phyloP scores from a whole-genome alignment of 2,113 vertebrate species.

The Plecturocebus donacophilus region DNA sequence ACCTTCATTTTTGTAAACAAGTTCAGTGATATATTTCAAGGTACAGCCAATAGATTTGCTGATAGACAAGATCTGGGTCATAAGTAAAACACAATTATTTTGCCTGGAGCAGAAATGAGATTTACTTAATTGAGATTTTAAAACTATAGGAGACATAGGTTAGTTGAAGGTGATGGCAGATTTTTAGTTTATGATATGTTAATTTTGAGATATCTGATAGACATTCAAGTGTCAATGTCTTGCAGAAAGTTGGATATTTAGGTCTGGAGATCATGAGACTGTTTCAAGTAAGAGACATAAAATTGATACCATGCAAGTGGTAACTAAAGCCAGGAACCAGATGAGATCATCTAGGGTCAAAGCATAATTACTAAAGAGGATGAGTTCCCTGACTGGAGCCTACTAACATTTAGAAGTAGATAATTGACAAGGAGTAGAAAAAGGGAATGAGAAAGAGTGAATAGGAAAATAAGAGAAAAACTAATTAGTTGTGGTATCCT shows the following conservation, averaged over 20 bases:
- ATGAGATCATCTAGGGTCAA: neutral
- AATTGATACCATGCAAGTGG: neutral
- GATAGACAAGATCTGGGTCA: neutral
- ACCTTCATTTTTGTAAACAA: neutral
- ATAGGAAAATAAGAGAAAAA: neutral
- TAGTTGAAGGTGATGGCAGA: neutral
- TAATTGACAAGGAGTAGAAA: neutral
- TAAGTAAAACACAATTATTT: neutral
- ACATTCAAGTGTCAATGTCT: neutral
- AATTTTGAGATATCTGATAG: neutral
- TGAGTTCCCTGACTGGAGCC: neutral
- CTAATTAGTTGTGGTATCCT: neutral
- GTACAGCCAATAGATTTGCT: neutral
- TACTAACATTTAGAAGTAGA: neutral
- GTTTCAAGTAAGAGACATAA: neutral
- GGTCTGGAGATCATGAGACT: neutral
- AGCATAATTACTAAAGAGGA: neutral
- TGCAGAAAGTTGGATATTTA: neutral
- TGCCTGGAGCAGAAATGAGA: neutral
- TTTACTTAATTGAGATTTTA: neutral
- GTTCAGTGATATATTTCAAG: neutral
- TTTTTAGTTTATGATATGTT: neutral
- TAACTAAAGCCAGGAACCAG: neutral
- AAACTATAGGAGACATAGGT: neutral
- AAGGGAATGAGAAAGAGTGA: neutral